A percentile compares a stretch with the other conserved stretches of the same genome.
phyloP scores from a whole-genome alignment of 1,140 invertebrate species.

The Ceratosolen solmsi region DNA sequence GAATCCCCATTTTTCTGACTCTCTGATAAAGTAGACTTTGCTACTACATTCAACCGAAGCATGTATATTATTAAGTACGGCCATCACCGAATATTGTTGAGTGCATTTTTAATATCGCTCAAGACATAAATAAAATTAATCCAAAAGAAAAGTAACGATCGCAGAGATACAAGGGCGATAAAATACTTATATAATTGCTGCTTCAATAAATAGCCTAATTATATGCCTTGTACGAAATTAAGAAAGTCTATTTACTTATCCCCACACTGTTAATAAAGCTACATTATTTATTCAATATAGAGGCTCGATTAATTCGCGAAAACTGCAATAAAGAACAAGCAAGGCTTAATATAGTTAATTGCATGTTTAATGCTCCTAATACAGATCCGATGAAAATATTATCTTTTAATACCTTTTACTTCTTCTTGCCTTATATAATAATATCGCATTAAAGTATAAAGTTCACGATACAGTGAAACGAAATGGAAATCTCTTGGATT shows the following conservation, averaged over 20 bases:
- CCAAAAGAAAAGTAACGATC: not conserved
- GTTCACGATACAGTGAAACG: not conserved
- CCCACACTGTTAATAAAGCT: not conserved
- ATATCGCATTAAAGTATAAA: not conserved
- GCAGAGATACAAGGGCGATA: not conserved
- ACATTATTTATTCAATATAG: not conserved
- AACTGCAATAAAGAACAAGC: not conserved
- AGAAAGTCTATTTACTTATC: not conserved
- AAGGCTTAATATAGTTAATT: not conserved
- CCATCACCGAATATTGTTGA: not conserved
- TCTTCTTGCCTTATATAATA: too few relatives aligned
- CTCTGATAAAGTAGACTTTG: not conserved
- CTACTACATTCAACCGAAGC: not conserved
- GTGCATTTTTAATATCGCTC: not conserved
- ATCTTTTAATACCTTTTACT: not conserved
- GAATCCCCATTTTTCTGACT: not conserved
- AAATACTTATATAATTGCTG: conserved; percentile 3
- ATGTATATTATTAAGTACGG: not conserved
- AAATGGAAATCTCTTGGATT: not conserved
- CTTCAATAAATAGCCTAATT: not conserved
- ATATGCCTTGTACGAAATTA: not conserved
- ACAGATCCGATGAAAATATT: conserved; percentile 12
- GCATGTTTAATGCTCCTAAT: not conserved
- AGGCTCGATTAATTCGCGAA: not conserved
- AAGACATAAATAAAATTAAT: not conserved